Evolutionary conservation across 1,140 invertebrate species (phyloP).

Genomic region (Bombus consobrinus): DNA sequence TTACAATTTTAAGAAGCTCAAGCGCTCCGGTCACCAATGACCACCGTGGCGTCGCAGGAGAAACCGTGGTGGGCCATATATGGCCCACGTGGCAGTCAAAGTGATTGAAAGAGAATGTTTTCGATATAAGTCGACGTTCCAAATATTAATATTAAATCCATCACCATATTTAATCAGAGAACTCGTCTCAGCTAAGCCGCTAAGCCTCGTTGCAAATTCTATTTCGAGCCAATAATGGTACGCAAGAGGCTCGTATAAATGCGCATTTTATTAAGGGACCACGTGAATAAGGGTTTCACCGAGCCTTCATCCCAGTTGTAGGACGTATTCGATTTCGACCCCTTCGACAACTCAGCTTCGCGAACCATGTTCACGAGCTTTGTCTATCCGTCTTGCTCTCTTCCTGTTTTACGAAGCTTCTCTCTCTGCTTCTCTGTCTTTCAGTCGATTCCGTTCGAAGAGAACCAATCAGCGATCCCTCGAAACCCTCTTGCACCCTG

Average conservation of each 20-base stretch:
- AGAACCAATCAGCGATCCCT: conserved; percentile 79
- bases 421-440: conserved; percentile 51
- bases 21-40: too few species aligned
- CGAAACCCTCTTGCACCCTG: conserved; percentile 74
- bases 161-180: conserved; percentile 31
- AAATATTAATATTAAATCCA: conserved; percentile 8
- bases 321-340: conserved; percentile 50
- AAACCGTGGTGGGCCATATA: too few species aligned
- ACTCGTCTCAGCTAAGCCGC: conserved; percentile 18
- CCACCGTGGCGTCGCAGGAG: too few species aligned
- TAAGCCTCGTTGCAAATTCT: conserved; percentile 64
- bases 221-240: conserved; percentile 58
- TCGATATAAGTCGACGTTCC: background rate
- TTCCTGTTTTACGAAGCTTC: conserved; percentile 16
- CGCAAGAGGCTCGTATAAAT: conserved; percentile 73
- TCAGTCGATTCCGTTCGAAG: conserved; percentile 62
- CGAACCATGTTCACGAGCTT: conserved; percentile 48
- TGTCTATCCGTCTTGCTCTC: conserved; percentile 10
- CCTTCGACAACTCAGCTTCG: conserved; percentile 48
- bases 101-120: background rate
- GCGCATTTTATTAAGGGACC: conserved; percentile 78
- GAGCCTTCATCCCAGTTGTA: background rate
- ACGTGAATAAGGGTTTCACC: conserved; percentile 50
- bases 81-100: too few species aligned
- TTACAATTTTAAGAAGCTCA: too few species aligned